These are phyloP conservation scores for Notolabrus celidotus DNA, from an alignment of 2,797 vertebrate genomes.

Conservation along the genomic window DNA sequence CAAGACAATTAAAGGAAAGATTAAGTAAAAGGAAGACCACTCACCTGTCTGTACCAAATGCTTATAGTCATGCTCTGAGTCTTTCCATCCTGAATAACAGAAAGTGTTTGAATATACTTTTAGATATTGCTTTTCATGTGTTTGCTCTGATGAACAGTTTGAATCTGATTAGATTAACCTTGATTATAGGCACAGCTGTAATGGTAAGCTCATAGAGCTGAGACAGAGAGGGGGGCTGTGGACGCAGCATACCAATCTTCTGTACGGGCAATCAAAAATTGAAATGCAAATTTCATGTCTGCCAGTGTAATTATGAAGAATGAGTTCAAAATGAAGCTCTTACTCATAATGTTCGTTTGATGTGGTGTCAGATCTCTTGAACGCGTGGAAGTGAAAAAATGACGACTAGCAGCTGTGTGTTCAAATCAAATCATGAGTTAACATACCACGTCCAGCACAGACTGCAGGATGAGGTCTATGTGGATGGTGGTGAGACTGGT, in stretches of 20 bases:
- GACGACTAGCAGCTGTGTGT: neutral
- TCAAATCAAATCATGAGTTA: no score
- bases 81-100: conserved; percentile 85
- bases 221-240: no score
- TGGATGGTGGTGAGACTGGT: conserved; percentile 83
- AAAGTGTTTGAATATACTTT: neutral
- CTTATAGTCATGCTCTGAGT: conserved; percentile 91
- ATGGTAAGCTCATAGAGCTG: no score
- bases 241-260: no score
- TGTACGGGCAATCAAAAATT: no score
- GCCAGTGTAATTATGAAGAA: no score
- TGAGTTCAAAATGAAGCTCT: no score
- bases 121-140: neutral
- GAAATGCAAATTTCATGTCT: no score
- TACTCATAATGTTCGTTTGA: neutral
- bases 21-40: conserved; percentile 5
- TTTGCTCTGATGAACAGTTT: no score
- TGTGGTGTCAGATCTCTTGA: neutral
- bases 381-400: neutral
- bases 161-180: no score
- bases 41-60: conserved; percentile 90
- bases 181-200: no score
- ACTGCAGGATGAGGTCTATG: conserved; percentile 87
- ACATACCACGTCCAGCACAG: conserved; percentile 89
- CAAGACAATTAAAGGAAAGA: neutral